These are phyloP conservation scores for Diadegma fenestrale DNA, from an alignment of 2,888 invertebrate genomes.

Conservation along the genomic window DNA sequence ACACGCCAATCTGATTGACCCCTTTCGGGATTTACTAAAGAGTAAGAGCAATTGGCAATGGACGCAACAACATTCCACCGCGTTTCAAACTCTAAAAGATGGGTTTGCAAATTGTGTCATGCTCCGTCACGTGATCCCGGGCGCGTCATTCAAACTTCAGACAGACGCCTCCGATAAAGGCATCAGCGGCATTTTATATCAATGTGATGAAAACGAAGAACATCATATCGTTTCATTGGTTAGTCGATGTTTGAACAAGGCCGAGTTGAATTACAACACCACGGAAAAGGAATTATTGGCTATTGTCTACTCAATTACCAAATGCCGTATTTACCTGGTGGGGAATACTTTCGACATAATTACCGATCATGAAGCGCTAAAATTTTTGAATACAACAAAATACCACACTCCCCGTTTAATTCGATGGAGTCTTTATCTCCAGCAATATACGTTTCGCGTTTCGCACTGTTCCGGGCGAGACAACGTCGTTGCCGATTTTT, in stretches of 20 bases:
- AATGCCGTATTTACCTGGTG: constrained; percentile 67
- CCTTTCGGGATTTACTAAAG: constrained; percentile 51
- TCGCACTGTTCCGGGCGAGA: constrained; percentile 63
- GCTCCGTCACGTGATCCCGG: constrained; percentile 8
- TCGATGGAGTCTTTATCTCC: constrained; percentile 1
- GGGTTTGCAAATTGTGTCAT: constrained; percentile 48
- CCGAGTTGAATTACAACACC: not conserved
- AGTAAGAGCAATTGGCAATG: constrained; percentile 50
- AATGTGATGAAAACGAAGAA: constrained; percentile 27
- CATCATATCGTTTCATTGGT: constrained; percentile 66
- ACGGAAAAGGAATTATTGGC: constrained; percentile 43
- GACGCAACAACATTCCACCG: constrained; percentile 34
- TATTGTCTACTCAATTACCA: constrained; percentile 65
- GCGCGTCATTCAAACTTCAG: constrained; percentile 56
- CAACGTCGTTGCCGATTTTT: constrained; percentile 69
- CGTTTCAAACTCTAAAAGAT: constrained; percentile 51
- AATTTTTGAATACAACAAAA: constrained; percentile 65
- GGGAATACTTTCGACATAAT: constrained; percentile 70
- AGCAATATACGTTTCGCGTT: not conserved
- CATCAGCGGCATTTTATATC: constrained; percentile 69
- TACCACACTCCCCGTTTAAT: not conserved
- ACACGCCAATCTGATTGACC: constrained; percentile 38
- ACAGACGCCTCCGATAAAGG: constrained; percentile 60
- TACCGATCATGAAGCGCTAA: constrained; percentile 66
- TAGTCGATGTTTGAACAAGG: constrained; percentile 65